Evolutionary conservation across 2,888 invertebrate genomes (phyloP), one percentile per base, ranked within the genome.

Genomic region (Acanthopleura granulata): DNA sequence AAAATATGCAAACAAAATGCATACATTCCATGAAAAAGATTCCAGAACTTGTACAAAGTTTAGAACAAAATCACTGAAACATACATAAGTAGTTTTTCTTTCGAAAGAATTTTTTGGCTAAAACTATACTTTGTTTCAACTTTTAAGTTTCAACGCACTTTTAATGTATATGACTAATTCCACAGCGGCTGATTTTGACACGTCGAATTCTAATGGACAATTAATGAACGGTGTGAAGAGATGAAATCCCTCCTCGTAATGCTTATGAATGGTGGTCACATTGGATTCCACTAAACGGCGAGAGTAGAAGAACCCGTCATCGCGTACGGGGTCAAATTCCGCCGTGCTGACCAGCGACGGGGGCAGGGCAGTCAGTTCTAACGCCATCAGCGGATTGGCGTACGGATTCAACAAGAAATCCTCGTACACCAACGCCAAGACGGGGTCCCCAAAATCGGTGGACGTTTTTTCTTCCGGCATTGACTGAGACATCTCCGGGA

Each of bases 291-390:
- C 27, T 22, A 74, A 30, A 15, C 74, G 66, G 4, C 15, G 49
- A 11, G 70, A 69, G 49, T 74, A 74, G n/a, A 74, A 62, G 16
- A 74, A 49, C 25, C 49, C 74, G 49, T 74, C 74, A 29, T 74
- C 74, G 16, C 69, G 49, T 1, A 69, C 18, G 18, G 40, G n/a
- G 74, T 74, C 74, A 50, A 62, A 62, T n/a, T 70, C 74, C 3
- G 69, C 74, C n/a, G 66, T 62, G n/a, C 25, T 51, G 4, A 74
- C 49, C 16, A 70, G 49, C 25, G 74, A 69, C 40, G 62, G 62
- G 9, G 74, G 70, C 18, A 74, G 29, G 11, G 49, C 74, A 14
- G 27, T 40, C 69, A 74, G 15, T n/a, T 66, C 50, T 69, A 49
- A 22, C 15, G 62, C 62, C 69, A 69, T 74, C 22, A 74, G 30